phyloP scores from a whole-genome alignment of 2,113 vertebrate species.

The Coreoperca whiteheadi region DNA sequence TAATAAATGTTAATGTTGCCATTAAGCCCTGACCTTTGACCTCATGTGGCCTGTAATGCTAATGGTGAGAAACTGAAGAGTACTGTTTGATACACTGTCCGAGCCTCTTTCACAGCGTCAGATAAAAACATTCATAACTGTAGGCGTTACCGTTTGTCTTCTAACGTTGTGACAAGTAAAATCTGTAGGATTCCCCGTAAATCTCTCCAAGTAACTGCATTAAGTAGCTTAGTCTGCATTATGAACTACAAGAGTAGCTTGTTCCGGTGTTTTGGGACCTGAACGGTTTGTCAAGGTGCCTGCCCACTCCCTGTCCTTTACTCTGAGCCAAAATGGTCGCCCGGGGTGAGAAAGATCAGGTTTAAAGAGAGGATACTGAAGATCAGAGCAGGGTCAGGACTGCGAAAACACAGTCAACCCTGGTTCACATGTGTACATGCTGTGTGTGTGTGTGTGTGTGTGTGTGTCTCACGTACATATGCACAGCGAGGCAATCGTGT shows the following conservation, averaged over 20 bases:
- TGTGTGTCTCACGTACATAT: no score
- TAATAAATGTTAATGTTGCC: no score
- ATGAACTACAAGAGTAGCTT: neutral
- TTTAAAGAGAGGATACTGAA: conserved; percentile 35
- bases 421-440: conserved; percentile 13
- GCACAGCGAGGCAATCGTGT: neutral
- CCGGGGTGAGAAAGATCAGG: conserved; percentile 35
- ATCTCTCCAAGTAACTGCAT: neutral
- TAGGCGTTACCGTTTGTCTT: neutral
- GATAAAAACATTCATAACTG: neutral
- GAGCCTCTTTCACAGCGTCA: neutral
- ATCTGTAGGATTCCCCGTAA: neutral
- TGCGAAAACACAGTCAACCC: conserved; percentile 35
- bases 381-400: conserved; percentile 31
- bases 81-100: neutral
- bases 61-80: no score
- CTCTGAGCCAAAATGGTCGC: conserved; percentile 21
- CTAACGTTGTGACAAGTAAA: neutral
- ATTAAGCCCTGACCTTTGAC: no score
- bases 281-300: conserved; percentile 5
- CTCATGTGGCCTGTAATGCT: no score
- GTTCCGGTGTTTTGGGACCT: neutral
- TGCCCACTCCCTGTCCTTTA: neutral
- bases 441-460: neutral
- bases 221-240: neutral